Evolutionary conservation across 2,888 invertebrate genomes (phyloP).

Genomic region (Platycheirus rosarum): DNA sequence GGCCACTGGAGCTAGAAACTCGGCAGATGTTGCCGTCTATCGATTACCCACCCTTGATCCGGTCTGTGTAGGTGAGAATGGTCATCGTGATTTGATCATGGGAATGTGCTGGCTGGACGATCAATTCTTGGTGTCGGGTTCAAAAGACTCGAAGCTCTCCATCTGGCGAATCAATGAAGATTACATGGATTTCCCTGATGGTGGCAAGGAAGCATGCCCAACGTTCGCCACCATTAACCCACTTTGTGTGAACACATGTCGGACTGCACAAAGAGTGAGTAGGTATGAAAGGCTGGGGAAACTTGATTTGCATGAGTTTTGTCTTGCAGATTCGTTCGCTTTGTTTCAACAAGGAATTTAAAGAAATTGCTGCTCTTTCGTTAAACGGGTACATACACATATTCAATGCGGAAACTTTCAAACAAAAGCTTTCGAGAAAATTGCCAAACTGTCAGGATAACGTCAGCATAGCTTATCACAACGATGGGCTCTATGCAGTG

Average conservation of each 20-base stretch:
- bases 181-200: constrained; percentile 80
- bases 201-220: constrained; percentile 81
- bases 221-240: constrained; percentile 86
- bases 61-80: constrained; percentile 94
- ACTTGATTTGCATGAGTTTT: constrained; percentile 1
- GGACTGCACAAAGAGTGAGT: constrained; percentile 87
- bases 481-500: constrained; percentile 94
- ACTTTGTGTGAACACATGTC: constrained; percentile 89
- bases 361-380: constrained; percentile 95
- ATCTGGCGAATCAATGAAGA: constrained; percentile 91
- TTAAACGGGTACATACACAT: constrained; percentile 97
- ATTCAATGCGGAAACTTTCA: constrained; percentile 94
- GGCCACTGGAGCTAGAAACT: constrained; percentile 95
- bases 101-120: constrained; percentile 98
- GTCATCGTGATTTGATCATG: constrained; percentile 94
- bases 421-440: constrained; percentile 93
- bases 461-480: constrained; percentile 94
- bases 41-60: constrained; percentile 96
- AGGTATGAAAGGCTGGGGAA: neutral
- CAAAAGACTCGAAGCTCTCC: constrained; percentile 94
- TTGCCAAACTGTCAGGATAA: constrained; percentile 95
- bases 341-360: constrained; percentile 92
- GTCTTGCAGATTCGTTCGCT: constrained; percentile 88
- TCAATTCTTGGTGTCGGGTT: constrained; percentile 96
- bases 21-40: constrained; percentile 94